Base-by-base conservation (phyloP, 2,888 invertebrate genomes). In the Stenodema calcarata region DNA sequence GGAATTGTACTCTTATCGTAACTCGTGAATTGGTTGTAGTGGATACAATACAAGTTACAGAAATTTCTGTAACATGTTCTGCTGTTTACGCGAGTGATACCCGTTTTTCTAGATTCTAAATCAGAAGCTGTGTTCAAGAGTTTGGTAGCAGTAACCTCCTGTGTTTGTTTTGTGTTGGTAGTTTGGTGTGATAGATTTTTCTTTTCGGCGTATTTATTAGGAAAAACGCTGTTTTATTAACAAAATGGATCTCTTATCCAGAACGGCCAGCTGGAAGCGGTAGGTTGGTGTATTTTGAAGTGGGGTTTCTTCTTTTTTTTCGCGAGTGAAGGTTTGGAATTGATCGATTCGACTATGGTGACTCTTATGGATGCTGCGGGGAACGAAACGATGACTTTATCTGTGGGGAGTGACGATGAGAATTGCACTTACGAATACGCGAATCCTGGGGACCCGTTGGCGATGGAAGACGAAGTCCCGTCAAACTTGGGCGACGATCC, bases 311-410 rank as follows among this genome's bases (percentile, higher is more conserved):
- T 1, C 18, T 4, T 23, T 54, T 54, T n/a, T n/a, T n/a, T 35
- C 35, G 2, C 35, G 35, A 35, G 35, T 62, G 47, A 47, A 23
- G 62, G 23, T 11, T 18, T 16, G 35, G 9, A 16, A 35, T 35
- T 35, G 73, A 73, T 41, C 35, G 35, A 7, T n/a, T 35, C 73
- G 7, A 73, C 18, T 16, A 78, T 78, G 78, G 78, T 78, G 44
- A 78, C 78, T 23, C 69, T 84, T 42, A 84, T 84, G 84, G 84
- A 84, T 47, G 35, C 84, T 44, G 70, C 84, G 18, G 84, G 84
- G 16, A 82, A 82, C 82, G 84, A 84, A 47, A 84, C 84, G 73
- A 84, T 84, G 84, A 84, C 84, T 18, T 28, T 84, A 18, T 84
- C 84, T n/a, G 84, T 84, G 0, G 69, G 23, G 23, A 84, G 84